phyloP scores from a whole-genome alignment of 2,113 vertebrate species.

The Alexandromys fortis region DNA sequence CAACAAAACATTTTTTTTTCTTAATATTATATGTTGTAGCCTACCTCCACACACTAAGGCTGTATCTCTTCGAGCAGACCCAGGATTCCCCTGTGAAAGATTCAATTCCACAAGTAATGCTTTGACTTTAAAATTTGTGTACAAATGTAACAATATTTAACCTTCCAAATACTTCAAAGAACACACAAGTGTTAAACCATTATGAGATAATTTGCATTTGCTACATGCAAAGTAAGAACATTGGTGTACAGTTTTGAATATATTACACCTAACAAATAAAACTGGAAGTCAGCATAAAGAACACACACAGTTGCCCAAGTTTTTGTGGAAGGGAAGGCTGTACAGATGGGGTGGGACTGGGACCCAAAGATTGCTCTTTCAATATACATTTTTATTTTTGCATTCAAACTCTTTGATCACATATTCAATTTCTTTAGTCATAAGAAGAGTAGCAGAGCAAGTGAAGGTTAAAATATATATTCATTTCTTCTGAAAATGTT shows the following conservation, averaged over 20 bases:
- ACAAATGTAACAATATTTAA: neutral
- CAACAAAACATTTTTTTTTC: neutral
- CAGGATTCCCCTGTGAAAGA: neutral
- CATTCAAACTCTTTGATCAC: conserved; percentile 63
- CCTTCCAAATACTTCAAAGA: neutral
- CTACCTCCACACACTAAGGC: too few species aligned
- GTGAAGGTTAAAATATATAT: conserved; percentile 43
- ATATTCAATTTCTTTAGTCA: conserved; percentile 45
- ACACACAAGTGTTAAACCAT: neutral
- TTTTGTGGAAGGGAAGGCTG: accelerated
- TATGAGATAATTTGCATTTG: neutral
- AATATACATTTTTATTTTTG: conserved; percentile 8
- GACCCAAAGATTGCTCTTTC: neutral
- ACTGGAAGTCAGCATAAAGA: neutral
- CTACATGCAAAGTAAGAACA: neutral
- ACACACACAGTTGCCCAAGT: accelerated
- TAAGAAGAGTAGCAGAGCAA: conserved; percentile 32
- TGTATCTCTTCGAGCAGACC: neutral
- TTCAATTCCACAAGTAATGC: too few species aligned
- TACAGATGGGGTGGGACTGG: neutral
- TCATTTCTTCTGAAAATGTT: conserved; percentile 60
- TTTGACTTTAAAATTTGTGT: neutral
- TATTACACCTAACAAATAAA: neutral
- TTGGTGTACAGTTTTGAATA: neutral
- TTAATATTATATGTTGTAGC: neutral